phyloP scores from a whole-genome alignment of 2,888 invertebrate genomes.

The Polia nebulosa region DNA sequence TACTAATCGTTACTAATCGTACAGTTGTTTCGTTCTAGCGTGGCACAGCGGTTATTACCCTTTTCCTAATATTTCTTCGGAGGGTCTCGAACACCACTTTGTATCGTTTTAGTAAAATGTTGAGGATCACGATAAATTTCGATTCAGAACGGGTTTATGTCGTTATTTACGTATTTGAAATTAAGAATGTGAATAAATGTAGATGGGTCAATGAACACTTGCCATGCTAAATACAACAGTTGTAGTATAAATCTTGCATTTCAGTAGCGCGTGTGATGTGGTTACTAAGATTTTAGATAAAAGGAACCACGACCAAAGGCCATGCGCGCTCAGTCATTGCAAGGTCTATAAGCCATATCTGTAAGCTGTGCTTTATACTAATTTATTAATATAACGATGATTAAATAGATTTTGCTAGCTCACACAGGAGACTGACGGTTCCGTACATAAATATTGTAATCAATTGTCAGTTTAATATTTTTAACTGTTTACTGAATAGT shows the following conservation, averaged over 20 bases:
- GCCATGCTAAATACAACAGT: too few species aligned
- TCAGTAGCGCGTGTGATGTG: not conserved
- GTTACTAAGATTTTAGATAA: not conserved
- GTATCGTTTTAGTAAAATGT: too few species aligned
- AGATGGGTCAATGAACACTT: too few species aligned
- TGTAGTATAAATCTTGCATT: not conserved
- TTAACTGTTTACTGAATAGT: not conserved
- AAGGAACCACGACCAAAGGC: not conserved
- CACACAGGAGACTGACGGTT: not conserved
- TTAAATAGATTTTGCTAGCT: constrained; percentile 3
- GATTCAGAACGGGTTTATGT: too few species aligned
- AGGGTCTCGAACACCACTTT: not conserved
- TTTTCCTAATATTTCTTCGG: not conserved
- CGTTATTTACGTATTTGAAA: too few species aligned
- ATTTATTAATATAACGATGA: not conserved
- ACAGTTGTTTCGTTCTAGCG: not conserved
- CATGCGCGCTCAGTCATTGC: not conserved
- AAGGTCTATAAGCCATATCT: not conserved
- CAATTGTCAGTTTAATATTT: not conserved
- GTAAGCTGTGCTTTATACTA: not conserved
- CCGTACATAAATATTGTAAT: not conserved
- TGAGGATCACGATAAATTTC: too few species aligned
- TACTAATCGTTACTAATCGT: not conserved
- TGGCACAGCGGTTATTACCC: not conserved
- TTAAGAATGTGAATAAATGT: too few species aligned